These are phyloP conservation scores for Ispidina lecontei DNA, from an alignment of 2,797 vertebrate genomes.

Conservation along the genomic window DNA sequence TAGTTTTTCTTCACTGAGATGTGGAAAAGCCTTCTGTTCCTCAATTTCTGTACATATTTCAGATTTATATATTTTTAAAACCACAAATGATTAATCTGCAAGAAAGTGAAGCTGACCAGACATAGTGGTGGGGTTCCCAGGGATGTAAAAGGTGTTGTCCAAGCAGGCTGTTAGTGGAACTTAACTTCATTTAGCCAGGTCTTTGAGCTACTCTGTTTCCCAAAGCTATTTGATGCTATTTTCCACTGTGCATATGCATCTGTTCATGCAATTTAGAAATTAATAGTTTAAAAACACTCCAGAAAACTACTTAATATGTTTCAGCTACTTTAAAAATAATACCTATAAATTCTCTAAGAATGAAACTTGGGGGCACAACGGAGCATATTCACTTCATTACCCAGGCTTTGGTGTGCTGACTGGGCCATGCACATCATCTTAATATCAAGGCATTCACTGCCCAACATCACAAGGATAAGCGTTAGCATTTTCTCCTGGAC, in stretches of 20 bases:
- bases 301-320: slow-evolving; percentile 42
- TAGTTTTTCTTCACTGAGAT: slow-evolving; percentile 6
- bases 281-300: slow-evolving; percentile 43
- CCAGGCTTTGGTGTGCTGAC: neutral
- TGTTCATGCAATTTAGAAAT: slow-evolving; percentile 65
- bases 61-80: slow-evolving; percentile 42
- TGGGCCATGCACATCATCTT: neutral
- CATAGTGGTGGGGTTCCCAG: neutral
- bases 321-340: slow-evolving; percentile 58
- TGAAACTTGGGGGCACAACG: neutral
- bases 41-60: slow-evolving; percentile 18
- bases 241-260: slow-evolving; percentile 55
- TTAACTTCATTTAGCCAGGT: slow-evolving; percentile 29
- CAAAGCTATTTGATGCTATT: slow-evolving; percentile 52
- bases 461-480: neutral
- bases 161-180: slow-evolving; percentile 37
- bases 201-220: slow-evolving; percentile 9
- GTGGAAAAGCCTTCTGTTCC: slow-evolving; percentile 49
- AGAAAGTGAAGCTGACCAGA: slow-evolving; percentile 37
- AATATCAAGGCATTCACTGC: neutral
- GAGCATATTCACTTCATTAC: neutral
- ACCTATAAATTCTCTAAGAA: slow-evolving; percentile 45
- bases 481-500: slow-evolving; percentile 19
- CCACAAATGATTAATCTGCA: slow-evolving; percentile 36
- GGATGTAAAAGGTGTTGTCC: slow-evolving; percentile 33